Base-by-base conservation (phyloP, 2,113 vertebrate genomes). In the Onychostoma macrolepis region DNA sequence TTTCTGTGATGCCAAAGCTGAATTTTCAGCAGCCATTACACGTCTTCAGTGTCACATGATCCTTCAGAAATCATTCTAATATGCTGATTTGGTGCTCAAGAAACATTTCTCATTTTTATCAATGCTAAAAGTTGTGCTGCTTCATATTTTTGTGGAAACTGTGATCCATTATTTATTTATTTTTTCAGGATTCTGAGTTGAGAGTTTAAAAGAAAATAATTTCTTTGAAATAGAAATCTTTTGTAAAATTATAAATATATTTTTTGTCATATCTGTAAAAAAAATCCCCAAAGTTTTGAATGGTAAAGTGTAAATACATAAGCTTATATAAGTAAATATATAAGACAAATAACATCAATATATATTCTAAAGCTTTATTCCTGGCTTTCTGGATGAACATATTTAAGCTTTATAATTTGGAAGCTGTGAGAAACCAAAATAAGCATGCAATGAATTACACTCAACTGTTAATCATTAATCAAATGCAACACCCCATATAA, bases 391-490 rank as follows among this genome's bases (percentile, higher is more conserved):
- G 33, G 56, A 26, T 45, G 24, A 63, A 58, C n/a, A 33, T 9
- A 24, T 80, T 38, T 12, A 80, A 80, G 19, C 11, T 41, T 80
- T 63, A 11, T 69, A 30, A 26, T 69, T 69, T 69, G n/a, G 17
- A 48, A 48, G 61, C 38, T 69, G 63, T 15, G 38, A 61, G 26
- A 83, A 81, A 76, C 28, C 17, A 48, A 63, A 41, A 53, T 17
- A 84, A 71, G 53, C 17, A 36, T 81, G n/a, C 43, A 67, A 69
- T 79, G 43, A 72, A 84, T 84, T 50, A 65, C 74, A 80, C 30
- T 30, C 63, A n/a, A 53, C 80, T 77, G n/a, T 85, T 85, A 48
- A 81, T 78, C 78, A 76, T 85, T 79, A 82, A 85, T 85, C 36
- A 78, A 30, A 78, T 19, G 36, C 69, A 43, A 63, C 21, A 80